These are phyloP conservation scores for Parasteatoda lunata DNA, from an alignment of 2,888 invertebrate genomes.

Conservation along the genomic window DNA sequence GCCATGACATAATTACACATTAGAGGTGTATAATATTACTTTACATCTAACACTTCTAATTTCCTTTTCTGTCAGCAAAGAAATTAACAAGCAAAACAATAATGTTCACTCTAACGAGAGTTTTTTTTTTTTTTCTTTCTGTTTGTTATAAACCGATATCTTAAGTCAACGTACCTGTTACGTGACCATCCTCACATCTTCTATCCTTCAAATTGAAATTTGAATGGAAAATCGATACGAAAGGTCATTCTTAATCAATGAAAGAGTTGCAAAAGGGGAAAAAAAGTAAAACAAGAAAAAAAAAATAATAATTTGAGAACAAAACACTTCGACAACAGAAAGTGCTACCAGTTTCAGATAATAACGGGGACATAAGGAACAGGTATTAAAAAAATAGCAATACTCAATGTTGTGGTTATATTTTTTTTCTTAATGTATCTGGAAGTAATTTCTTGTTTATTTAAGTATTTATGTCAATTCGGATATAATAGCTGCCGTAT, in stretches of 20 bases:
- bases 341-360: background rate
- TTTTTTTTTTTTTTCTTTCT: background rate
- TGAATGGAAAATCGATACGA: slow-evolving; percentile 29
- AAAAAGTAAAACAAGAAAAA: background rate
- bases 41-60: background rate
- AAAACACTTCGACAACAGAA: background rate
- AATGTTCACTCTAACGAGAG: background rate
- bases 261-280: background rate
- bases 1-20: no score
- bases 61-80: background rate
- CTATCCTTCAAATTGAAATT: slow-evolving; percentile 10
- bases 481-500: no score
- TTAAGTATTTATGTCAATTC: no score
- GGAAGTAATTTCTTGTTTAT: no score
- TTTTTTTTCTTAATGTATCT: no score
- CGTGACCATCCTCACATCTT: slow-evolving; percentile 45
- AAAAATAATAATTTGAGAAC: background rate
- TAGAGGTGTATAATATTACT: no score
- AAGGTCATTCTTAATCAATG: slow-evolving; percentile 15
- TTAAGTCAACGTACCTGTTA: slow-evolving; percentile 38
- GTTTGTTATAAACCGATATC: background rate
- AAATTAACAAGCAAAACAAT: background rate
- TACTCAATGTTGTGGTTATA: no score
- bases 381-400: no score
- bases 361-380: no score